Conservation (phyloP, 2,888 invertebrate genomes). For the Agrilus mali region DNA sequence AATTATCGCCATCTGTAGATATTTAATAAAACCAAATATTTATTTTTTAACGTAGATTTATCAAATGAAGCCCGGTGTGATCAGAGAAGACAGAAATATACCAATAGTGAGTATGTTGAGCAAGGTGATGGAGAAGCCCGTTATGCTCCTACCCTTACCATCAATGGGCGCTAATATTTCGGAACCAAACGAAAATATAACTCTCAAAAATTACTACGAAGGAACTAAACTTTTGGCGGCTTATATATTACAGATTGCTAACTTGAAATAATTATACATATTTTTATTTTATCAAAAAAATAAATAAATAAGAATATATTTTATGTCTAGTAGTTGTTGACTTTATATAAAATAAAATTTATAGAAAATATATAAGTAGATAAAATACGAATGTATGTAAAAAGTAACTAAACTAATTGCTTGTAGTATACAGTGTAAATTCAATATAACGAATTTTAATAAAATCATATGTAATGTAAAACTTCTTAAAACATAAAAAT, state of each 20-base stretch:
- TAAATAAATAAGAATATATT: neutral
- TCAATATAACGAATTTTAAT: no score
- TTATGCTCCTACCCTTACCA: conserved; percentile 31
- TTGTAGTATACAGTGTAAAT: no score
- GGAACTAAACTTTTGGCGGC: conserved; percentile 35
- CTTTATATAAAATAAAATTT: neutral
- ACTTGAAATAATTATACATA: neutral
- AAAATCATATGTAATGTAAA: no score
- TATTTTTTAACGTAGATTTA: conserved; percentile 27
- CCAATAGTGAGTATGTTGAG: conserved; percentile 30
- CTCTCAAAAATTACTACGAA: conserved; percentile 30
- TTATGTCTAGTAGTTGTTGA: neutral
- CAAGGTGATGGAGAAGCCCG: conserved; percentile 28
- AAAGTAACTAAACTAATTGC: no score
- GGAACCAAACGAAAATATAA: conserved; percentile 31
- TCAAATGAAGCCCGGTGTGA: conserved; percentile 34
- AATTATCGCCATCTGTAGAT: no score
- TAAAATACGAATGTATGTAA: no score
- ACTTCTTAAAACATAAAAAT: no score
- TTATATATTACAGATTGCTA: conserved; percentile 29
- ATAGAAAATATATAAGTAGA: neutral
- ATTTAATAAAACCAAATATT: neutral
- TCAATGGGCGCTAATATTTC: conserved; percentile 27
- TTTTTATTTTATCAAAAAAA: neutral
- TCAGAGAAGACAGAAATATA: conserved; percentile 31